Conservation (phyloP, 1,140 invertebrate genomes). For the Drosophila oshimai region DNA sequence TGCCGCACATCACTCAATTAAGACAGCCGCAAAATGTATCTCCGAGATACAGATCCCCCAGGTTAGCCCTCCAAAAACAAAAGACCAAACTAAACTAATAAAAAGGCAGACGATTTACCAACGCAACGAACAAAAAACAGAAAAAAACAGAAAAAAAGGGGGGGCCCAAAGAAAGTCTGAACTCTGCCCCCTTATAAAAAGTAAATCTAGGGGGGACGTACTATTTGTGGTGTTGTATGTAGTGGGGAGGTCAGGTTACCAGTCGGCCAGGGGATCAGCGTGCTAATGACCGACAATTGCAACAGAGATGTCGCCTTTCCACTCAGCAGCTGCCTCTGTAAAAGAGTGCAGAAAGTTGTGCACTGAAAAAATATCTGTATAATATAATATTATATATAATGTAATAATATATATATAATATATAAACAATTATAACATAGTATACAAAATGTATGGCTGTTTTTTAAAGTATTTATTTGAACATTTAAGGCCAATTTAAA, state of each 20-base stretch:
- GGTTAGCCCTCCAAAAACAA: background rate
- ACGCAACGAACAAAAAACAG: conserved; percentile 29
- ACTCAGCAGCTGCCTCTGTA: conserved; percentile 7
- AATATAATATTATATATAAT: too few species aligned
- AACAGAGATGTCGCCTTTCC: conserved; percentile 30
- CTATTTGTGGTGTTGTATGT: background rate
- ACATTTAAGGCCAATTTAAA: too few species aligned
- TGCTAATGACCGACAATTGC: conserved; percentile 50
- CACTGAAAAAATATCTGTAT: background rate
- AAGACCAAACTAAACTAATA: conserved; percentile 33
- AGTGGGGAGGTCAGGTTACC: conserved; percentile 34
- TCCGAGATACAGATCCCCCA: conserved; percentile 15
- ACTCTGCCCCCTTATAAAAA: conserved; percentile 12
- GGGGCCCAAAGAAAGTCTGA: conserved; percentile 42
- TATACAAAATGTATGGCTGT: too few species aligned
- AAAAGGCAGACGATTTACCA: conserved; percentile 36
- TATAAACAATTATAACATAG: too few species aligned
- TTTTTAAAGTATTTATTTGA: too few species aligned
- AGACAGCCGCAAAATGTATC: conserved; percentile 24
- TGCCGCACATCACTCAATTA: conserved; percentile 45
- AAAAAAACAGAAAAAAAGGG: too few species aligned
- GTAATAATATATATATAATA: too few species aligned
- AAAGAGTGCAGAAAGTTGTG: background rate
- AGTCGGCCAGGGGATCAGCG: conserved; percentile 33
- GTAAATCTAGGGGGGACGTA: background rate